Percentiles rank a stretch among this genome's conserved stretches.
Evolutionary conservation across 2,888 invertebrate genomes (phyloP).

Genomic region (Ecdyonurus torrentis): DNA sequence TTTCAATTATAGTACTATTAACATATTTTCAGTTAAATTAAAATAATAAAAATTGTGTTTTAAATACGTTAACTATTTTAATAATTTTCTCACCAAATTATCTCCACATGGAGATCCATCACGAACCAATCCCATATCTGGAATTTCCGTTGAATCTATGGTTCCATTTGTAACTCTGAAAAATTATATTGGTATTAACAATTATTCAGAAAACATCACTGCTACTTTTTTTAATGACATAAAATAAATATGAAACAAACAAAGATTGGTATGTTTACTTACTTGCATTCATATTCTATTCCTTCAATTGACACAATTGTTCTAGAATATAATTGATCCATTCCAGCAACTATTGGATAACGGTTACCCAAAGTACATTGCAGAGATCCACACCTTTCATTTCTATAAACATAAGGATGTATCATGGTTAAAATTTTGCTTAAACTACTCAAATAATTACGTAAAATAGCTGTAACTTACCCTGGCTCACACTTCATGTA

Average conservation of each 20-base stretch:
- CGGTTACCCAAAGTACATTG: slow-evolving; percentile 83
- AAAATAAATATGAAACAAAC: background rate
- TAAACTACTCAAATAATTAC: too few species aligned
- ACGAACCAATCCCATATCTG: slow-evolving; percentile 71
- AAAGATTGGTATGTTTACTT: slow-evolving; percentile 28
- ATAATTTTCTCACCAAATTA: slow-evolving; percentile 44
- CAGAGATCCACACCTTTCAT: slow-evolving; percentile 83
- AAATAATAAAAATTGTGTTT: background rate
- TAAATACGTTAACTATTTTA: background rate
- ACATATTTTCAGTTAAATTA: background rate
- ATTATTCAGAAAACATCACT: slow-evolving; percentile 11
- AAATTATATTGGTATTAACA: too few species aligned
- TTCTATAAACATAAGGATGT: slow-evolving; percentile 33
- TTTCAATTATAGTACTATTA: background rate
- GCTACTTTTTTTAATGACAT: background rate
- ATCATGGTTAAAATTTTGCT: too few species aligned
- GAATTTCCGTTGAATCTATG: slow-evolving; percentile 41
- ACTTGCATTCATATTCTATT: slow-evolving; percentile 93
- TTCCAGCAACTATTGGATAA: slow-evolving; percentile 59
- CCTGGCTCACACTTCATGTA: slow-evolving; percentile 74
- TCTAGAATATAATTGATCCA: slow-evolving; percentile 68
- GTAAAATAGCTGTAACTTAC: too few species aligned
- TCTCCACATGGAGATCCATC: slow-evolving; percentile 92
- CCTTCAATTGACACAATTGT: slow-evolving; percentile 82
- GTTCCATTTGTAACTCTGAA: slow-evolving; percentile 57